These are phyloP conservation scores for Rhyzopertha dominica DNA, from an alignment of 1,140 invertebrate species.

Conservation along the genomic window DNA sequence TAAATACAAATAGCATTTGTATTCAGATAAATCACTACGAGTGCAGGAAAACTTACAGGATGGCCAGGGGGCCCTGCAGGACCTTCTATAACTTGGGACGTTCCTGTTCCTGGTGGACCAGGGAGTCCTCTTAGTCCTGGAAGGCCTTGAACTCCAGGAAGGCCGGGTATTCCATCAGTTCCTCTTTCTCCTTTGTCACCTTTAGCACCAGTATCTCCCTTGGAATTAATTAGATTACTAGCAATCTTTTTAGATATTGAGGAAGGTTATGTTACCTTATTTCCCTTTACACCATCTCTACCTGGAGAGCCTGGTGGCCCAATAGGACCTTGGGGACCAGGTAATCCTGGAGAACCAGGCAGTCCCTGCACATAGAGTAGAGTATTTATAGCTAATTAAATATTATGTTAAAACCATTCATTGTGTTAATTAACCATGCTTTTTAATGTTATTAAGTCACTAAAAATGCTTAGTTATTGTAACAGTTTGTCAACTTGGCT, in stretches of 20 bases:
- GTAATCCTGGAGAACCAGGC: slow-evolving; percentile 35
- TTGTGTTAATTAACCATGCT: too few species aligned
- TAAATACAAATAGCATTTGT: too few species aligned
- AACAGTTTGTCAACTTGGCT: too few species aligned
- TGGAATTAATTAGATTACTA: slow-evolving; percentile 5
- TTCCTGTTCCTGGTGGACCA: slow-evolving; percentile 39
- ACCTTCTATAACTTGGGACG: too few species aligned
- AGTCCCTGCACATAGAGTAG: slow-evolving; percentile 41
- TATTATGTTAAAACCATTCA: too few species aligned
- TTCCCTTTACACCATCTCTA: slow-evolving; percentile 30
- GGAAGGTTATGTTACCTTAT: slow-evolving; percentile 24
- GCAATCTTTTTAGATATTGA: not conserved
- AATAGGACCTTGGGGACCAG: slow-evolving; percentile 33
- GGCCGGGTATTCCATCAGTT: slow-evolving; percentile 31
- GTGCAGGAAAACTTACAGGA: slow-evolving; percentile 14
- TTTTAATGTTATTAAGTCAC: too few species aligned
- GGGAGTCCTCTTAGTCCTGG: slow-evolving; percentile 32
- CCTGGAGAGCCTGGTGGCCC: slow-evolving; percentile 32
- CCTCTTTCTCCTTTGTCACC: slow-evolving; percentile 40
- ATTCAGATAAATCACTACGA: too few species aligned
- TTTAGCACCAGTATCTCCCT: slow-evolving; percentile 32
- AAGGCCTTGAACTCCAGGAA: slow-evolving; percentile 30
- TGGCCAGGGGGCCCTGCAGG: slow-evolving; percentile 24
- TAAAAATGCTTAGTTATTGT: too few species aligned
- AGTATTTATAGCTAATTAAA: too few species aligned